These are phyloP conservation scores for Thymelicus lineola DNA, from an alignment of 2,888 invertebrate species.

Conservation along the genomic window DNA sequence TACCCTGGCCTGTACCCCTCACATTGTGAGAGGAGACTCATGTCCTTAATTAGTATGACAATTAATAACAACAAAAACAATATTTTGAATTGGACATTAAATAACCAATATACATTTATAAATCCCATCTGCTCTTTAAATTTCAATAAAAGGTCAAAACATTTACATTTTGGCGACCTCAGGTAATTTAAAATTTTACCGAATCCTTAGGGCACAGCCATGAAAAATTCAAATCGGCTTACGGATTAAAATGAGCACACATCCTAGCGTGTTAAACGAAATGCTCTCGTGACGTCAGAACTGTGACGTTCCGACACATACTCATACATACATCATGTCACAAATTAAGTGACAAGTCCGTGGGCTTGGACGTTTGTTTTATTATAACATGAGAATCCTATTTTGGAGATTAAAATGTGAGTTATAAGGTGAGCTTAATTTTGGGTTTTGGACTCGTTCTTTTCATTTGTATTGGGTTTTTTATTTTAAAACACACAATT, in stretches of 20 bases:
- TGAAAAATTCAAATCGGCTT: slow-evolving; percentile 14
- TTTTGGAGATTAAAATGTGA: background rate
- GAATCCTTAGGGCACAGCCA: background rate
- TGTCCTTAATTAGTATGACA: too few relatives aligned
- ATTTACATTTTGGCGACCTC: background rate
- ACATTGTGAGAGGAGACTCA: too few relatives aligned
- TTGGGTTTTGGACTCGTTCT: background rate
- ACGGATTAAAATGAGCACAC: slow-evolving; percentile 1
- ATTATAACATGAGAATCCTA: background rate
- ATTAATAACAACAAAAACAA: too few relatives aligned
- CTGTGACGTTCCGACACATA: background rate
- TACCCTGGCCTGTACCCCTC: too few relatives aligned
- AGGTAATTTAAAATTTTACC: background rate
- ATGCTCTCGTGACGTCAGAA: background rate
- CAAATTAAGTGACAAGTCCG: background rate
- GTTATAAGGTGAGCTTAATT: background rate
- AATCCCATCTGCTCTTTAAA: too few relatives aligned
- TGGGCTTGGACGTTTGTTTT: background rate
- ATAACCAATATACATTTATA: too few relatives aligned
- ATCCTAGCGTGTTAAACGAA: slow-evolving; percentile 8
- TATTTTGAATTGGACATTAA: too few relatives aligned
- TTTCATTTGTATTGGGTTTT: background rate
- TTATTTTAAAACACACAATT: background rate
- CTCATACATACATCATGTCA: background rate
- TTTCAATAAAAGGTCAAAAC: background rate